Evolutionary conservation across 2,113 vertebrate species (phyloP), one percentile per base, ranked within the genome.

Genomic region (Pelmatolapia mariae): DNA sequence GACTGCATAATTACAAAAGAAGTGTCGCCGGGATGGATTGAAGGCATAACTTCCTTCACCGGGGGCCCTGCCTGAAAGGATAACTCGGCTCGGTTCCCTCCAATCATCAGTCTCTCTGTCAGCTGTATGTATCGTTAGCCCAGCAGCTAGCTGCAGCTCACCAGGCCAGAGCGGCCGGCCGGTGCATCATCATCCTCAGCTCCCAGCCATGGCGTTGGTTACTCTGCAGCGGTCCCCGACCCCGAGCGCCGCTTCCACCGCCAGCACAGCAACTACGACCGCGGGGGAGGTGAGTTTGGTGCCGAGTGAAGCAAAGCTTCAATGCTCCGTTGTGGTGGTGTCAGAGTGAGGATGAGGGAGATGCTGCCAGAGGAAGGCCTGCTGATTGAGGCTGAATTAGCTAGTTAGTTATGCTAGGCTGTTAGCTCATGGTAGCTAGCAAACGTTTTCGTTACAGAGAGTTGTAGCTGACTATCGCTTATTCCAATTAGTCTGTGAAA

Each of bases 161-260:
- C 43, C 89, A 92, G 93, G 89, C 94, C 92, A 86, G 81, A 87
- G 84, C 89, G 90, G 92, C 95, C 92, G 91, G 92, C 92, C 83
- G 92, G 93, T 88, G 85, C 91, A 84, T 84, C 92, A 85, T 86
- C 90, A 87, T 89, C 87, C 79, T 56, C 89, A 88, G 86, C 86
- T 79, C 90, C 89, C 95, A 93, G 95, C 95, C 96, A 99, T 98
- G 98, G 98, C 98, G 96, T 95, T 98, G 96, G 98, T 99, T 66
- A 99, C 98, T 57, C 96, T 99, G 90, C 98, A 98, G 97, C 97
- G 98, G 90, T 99, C 98, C 73, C 98, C 98, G 94, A 99, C 98
- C 81, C 98, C 98, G 86, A 99, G 98, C 92, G 98, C 97, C 85
- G 97, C 98, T 68, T 98, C 98, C 91, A 98, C 97, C 24, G 97